A percentile compares a stretch with the other conserved stretches of the same genome.
Evolutionary conservation across 2,888 invertebrate species (phyloP).

Genomic region (Heliconius aoede): DNA sequence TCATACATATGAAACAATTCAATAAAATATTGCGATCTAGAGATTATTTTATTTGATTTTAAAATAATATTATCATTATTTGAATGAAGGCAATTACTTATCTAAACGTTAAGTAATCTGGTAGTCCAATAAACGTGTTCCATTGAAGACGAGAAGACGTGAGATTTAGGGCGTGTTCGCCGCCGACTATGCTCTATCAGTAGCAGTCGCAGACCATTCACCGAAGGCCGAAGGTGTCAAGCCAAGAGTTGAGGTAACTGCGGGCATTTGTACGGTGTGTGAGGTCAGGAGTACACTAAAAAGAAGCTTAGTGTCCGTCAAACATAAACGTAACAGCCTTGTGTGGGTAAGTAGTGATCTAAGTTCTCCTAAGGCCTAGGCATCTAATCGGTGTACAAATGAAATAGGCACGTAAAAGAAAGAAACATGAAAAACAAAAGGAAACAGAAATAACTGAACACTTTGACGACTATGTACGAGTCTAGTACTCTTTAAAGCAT

Average conservation of each 20-base stretch:
- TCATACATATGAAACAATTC: too few species aligned
- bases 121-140: constrained; percentile 72
- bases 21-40: too few species aligned
- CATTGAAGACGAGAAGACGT: constrained; percentile 58
- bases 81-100: neutral
- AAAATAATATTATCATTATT: neutral
- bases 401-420: constrained; percentile 79
- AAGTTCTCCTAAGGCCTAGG: constrained; percentile 82
- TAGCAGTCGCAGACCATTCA: constrained; percentile 68
- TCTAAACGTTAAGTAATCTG: neutral
- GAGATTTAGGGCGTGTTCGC: constrained; percentile 71
- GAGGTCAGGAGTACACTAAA: constrained; percentile 83
- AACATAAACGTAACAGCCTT: constrained; percentile 82
- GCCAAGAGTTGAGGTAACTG: constrained; percentile 84
- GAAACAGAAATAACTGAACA: constrained; percentile 78
- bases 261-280: constrained; percentile 83
- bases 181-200: constrained; percentile 64
- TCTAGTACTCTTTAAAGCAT: constrained; percentile 81
- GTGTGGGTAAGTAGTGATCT: constrained; percentile 82
- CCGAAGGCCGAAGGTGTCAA: constrained; percentile 81
- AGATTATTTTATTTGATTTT: too few species aligned
- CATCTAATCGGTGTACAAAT: constrained; percentile 81
- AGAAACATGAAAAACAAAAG: constrained; percentile 67
- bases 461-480: constrained; percentile 80
- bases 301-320: constrained; percentile 82